Evolutionary conservation across 2,797 vertebrate species (phyloP), one percentile per base, ranked within the genome.

Genomic region (Malacoraja senta): DNA sequence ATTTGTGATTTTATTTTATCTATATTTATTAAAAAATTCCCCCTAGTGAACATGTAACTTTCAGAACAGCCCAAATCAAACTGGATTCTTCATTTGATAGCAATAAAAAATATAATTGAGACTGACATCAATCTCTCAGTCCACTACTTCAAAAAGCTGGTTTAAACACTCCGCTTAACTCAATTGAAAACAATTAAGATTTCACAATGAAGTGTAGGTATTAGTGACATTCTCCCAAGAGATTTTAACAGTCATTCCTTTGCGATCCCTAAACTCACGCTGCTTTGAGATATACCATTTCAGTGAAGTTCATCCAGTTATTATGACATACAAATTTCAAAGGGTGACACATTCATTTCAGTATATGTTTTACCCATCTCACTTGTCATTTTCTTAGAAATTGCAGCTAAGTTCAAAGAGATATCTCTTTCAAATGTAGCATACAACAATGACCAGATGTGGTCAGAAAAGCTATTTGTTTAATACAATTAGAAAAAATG

Each of bases 61-160:
- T 68, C 10, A 88, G 61, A 21, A 32, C n/a, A 65, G n/a, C 53
- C 29, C 84, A 86, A 86, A 29, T 86, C 17, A 65, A 65, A 35
- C 6, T 93, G 94, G 93, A 96, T 96, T 97, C 95, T 96, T 95
- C 96, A 96, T 96, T 96, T 96, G 96, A 97, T 96, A 95, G n/a
- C n/a, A 71, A 38, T 26, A n/a, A 38, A 74, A 92, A 74, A 29
- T 76, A 53, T 76, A 38, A 58, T 53, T 76, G 32, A 76, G 71
- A 6, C 17, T 92, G 90, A 58, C 53, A 76, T 44, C 26, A 92
- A 92, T 92, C 71, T 92, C 24, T 74, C 71, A 53, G 68, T 92
- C 24, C 68, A 76, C 35, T 44, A 24, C 90, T 53, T 92, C 90
- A 92, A 92, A 92, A 12, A 44, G 71, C 72, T 76, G 24, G 74